These are phyloP conservation scores for Mustela nigripes DNA, from an alignment of 2,113 vertebrate species.

Conservation along the genomic window DNA sequence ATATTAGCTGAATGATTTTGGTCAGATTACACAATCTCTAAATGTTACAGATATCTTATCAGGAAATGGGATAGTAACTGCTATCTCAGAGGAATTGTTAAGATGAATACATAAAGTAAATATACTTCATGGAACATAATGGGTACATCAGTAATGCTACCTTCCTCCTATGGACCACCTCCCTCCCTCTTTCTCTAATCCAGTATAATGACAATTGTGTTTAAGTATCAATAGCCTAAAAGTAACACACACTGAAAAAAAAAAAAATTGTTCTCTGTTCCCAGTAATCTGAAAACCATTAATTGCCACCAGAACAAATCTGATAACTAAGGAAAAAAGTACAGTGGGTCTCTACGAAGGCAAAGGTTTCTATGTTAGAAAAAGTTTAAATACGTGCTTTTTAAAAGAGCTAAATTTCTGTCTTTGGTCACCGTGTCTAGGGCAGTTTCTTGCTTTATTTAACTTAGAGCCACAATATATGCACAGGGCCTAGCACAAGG, in stretches of 20 bases:
- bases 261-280: not conserved
- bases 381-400: not conserved
- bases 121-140: not conserved
- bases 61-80: not conserved
- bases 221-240: not conserved
- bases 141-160: not conserved
- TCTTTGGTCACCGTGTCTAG: not conserved
- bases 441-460: not conserved
- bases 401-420: not conserved
- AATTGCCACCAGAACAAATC: not conserved
- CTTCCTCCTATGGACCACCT: not conserved
- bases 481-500: not conserved
- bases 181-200: fast-evolving
- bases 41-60: not conserved
- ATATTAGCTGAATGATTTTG: not conserved
- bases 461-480: not conserved
- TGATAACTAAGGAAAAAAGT: not conserved
- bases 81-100: not conserved
- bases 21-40: not conserved
- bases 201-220: not conserved
- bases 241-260: not conserved
- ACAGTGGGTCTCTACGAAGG: not conserved
- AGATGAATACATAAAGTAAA: not conserved
- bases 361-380: not conserved
- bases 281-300: not conserved